Conservation (phyloP, 1,140 invertebrate species). For the Trissolcus basalis region DNA sequence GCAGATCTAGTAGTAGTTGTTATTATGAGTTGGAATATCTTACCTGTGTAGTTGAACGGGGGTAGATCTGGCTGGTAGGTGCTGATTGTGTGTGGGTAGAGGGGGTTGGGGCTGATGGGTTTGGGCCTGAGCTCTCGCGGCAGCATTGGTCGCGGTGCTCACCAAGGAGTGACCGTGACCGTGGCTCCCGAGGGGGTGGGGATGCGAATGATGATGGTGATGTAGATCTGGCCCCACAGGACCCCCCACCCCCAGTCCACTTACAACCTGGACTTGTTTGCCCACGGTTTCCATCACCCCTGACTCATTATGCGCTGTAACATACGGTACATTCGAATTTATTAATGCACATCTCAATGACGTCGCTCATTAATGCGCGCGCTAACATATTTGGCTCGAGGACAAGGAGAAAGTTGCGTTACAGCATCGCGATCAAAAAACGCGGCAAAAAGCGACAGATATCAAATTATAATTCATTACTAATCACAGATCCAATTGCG, state of each 20-base stretch:
- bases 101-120: conserved; percentile 66
- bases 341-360: conserved; percentile 53
- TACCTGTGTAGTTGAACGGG: conserved; percentile 72
- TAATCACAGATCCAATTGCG: conserved; percentile 21
- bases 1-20: background rate
- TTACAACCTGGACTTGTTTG: conserved; percentile 75
- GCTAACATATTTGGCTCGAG: conserved; percentile 44
- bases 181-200: conserved; percentile 69
- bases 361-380: conserved; percentile 47
- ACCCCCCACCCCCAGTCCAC: conserved; percentile 73
- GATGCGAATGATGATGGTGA: conserved; percentile 74
- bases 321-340: conserved; percentile 51
- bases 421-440: conserved; percentile 18
- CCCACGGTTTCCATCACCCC: conserved; percentile 75
- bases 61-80: conserved; percentile 72
- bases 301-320: conserved; percentile 74
- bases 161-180: conserved; percentile 71
- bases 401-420: conserved; percentile 46
- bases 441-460: background rate
- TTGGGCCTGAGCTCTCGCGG: conserved; percentile 69
- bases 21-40: conserved; percentile 22
- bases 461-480: background rate
- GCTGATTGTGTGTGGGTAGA: conserved; percentile 72
- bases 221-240: conserved; percentile 73
- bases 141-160: conserved; percentile 68